A percentile compares a stretch with the other conserved stretches of the same genome.
Evolutionary conservation across 1,140 invertebrate genomes (phyloP).

Genomic region (Saccostrea cuccullata): DNA sequence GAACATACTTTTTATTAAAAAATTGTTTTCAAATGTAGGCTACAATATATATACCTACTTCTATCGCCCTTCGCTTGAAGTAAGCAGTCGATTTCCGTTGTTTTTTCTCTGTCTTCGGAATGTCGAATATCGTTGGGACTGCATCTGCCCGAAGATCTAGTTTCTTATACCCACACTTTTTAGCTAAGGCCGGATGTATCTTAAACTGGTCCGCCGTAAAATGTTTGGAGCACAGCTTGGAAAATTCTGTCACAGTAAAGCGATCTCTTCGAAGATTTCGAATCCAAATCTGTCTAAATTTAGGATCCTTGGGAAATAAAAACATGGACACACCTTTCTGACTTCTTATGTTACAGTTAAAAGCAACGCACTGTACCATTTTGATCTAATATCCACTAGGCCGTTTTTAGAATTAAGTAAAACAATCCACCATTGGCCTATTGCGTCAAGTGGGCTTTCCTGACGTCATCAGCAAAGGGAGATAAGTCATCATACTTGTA

Average conservation of each 20-base stretch:
- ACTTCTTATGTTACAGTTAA: background rate
- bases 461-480: too few species aligned
- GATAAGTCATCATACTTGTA: too few species aligned
- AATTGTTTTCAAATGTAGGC: too few species aligned
- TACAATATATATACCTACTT: background rate
- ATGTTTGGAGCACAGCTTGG: slow-evolving; percentile 20
- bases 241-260: background rate
- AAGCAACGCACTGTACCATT: slow-evolving; percentile 22
- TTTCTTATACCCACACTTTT: slow-evolving; percentile 5
- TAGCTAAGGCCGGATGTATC: background rate
- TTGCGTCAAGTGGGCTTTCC: too few species aligned
- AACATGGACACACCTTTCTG: slow-evolving; percentile 17
- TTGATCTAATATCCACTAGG: background rate
- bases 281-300: background rate
- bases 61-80: slow-evolving; percentile 16
- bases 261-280: background rate
- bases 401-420: too few species aligned
- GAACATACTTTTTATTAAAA: too few species aligned
- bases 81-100: background rate
- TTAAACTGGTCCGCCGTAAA: background rate
- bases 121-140: slow-evolving; percentile 6
- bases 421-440: too few species aligned
- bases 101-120: background rate
- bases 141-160: background rate
- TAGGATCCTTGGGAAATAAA: slow-evolving; percentile 14